phyloP scores from a whole-genome alignment of 1,140 invertebrate genomes.

The Diorhabda carinulata region DNA sequence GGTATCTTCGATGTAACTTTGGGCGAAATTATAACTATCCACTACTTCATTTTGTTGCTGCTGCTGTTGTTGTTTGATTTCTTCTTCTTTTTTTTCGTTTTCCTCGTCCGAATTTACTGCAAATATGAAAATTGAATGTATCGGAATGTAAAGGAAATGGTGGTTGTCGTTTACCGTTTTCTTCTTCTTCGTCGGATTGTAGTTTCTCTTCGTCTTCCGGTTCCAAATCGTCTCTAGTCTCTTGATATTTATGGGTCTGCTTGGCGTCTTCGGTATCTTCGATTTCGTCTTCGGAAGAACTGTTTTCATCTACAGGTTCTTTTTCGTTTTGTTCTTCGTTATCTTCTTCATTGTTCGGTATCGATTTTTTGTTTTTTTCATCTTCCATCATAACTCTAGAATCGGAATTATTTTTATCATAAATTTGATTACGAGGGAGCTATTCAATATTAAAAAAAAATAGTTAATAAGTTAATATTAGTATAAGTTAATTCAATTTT shows the following conservation, averaged over 20 bases:
- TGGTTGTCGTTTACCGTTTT: constrained; percentile 2
- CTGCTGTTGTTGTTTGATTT: constrained; percentile 67
- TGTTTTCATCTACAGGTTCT: constrained; percentile 47
- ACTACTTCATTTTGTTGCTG: constrained; percentile 55
- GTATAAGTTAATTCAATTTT: too few species aligned
- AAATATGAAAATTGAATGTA: neutral
- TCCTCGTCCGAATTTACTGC: constrained; percentile 35
- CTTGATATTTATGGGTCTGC: constrained; percentile 55
- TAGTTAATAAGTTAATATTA: too few species aligned
- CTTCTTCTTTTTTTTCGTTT: constrained; percentile 55
- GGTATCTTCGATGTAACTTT: constrained; percentile 74
- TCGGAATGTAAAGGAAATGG: too few species aligned
- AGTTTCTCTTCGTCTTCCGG: constrained; percentile 67
- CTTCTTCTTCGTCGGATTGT: constrained; percentile 44
- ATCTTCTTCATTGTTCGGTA: constrained; percentile 42
- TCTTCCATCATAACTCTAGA: constrained; percentile 38
- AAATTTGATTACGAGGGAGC: too few species aligned
- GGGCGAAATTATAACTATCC: constrained; percentile 49
- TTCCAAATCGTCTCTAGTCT: constrained; percentile 76
- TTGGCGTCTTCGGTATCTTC: constrained; percentile 59
- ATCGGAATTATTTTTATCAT: too few species aligned
- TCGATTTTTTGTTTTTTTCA: constrained; percentile 44
- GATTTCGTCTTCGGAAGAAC: constrained; percentile 58
- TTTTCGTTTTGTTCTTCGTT: constrained; percentile 50
- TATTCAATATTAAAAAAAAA: too few species aligned